Conservation (phyloP, 1,140 invertebrate genomes). For the Papilio aristodemus region DNA sequence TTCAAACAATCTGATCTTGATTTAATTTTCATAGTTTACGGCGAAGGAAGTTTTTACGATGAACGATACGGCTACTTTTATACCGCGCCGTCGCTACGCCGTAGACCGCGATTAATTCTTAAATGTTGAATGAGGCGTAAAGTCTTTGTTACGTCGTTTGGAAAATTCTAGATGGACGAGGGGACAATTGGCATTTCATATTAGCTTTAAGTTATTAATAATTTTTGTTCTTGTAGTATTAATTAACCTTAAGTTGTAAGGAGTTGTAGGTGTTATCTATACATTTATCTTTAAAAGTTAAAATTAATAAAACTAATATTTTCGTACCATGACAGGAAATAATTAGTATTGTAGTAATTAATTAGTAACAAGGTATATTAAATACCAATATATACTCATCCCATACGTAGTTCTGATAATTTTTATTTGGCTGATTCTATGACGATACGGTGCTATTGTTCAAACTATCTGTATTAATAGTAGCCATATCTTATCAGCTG, state of each 20-base stretch:
- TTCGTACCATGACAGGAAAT: no score
- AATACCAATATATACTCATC: no score
- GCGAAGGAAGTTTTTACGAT: slow-evolving; percentile 62
- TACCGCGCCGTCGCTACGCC: slow-evolving; percentile 39
- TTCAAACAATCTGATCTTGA: slow-evolving; percentile 51
- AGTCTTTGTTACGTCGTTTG: slow-evolving; percentile 53
- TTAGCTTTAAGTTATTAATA: not conserved
- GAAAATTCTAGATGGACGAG: slow-evolving; percentile 33
- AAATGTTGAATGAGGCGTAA: slow-evolving; percentile 69
- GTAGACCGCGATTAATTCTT: slow-evolving; percentile 66
- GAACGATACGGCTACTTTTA: slow-evolving; percentile 54
- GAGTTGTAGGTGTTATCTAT: no score
- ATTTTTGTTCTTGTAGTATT: not conserved
- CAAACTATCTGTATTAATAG: no score
- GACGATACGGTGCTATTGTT: no score
- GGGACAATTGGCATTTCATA: slow-evolving; percentile 17
- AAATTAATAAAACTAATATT: no score
- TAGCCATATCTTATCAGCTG: no score
- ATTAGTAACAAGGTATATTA: no score
- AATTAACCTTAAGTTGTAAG: not conserved
- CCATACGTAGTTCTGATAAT: no score
- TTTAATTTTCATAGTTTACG: slow-evolving; percentile 71
- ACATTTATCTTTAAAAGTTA: no score
- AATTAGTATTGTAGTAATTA: no score
- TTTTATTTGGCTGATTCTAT: no score